A percentile compares a stretch with the other conserved stretches of the same genome.
phyloP scores from a whole-genome alignment of 2,797 vertebrate genomes.

The Nothura maculosa region DNA sequence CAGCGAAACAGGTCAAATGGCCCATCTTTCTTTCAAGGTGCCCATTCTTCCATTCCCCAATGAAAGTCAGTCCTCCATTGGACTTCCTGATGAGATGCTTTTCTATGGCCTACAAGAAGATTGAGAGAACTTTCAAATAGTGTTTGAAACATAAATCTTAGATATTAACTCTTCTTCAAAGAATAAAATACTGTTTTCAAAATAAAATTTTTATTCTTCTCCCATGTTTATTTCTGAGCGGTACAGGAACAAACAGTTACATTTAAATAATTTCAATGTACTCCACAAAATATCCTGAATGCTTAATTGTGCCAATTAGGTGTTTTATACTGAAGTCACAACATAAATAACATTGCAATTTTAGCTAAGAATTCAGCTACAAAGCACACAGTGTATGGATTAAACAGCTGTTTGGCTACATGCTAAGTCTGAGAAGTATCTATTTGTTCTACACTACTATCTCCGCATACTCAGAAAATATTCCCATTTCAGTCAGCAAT shows the following conservation, averaged over 20 bases:
- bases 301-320: background rate
- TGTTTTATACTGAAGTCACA: background rate
- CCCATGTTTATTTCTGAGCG: background rate
- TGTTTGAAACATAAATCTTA: background rate
- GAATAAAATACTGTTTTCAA: background rate
- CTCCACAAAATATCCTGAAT: background rate
- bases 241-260: background rate
- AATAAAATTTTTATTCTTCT: background rate
- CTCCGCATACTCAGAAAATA: background rate
- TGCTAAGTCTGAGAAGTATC: background rate
- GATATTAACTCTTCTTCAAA: background rate
- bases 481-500: background rate
- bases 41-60: constrained; percentile 98
- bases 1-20: constrained; percentile 97
- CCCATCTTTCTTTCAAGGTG: constrained; percentile 99
- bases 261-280: background rate
- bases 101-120: constrained; percentile 92
- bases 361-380: background rate
- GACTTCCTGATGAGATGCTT: constrained; percentile 97
- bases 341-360: background rate
- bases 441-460: background rate
- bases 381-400: background rate
- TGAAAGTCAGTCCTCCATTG: constrained; percentile 94
- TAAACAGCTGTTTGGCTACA: background rate
- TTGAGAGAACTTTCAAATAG: constrained; percentile 30